These are phyloP conservation scores for Zonitis immaculata DNA, from an alignment of 2,888 invertebrate genomes.

Conservation along the genomic window DNA sequence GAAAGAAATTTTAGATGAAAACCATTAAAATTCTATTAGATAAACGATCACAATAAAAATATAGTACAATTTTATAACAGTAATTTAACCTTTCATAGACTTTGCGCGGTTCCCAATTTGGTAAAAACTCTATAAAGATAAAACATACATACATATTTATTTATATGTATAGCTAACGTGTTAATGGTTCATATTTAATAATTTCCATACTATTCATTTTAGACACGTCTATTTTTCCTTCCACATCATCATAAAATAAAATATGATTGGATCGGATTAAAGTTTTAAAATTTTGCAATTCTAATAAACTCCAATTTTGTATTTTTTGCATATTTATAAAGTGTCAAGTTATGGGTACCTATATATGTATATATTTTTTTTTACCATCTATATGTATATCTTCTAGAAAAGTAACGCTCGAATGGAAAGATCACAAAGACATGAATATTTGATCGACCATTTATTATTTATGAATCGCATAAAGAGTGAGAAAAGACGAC, in stretches of 20 bases:
- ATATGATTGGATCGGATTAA: neutral
- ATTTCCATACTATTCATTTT: neutral
- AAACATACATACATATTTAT: no score
- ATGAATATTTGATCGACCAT: conserved; percentile 36
- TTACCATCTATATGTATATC: conserved; percentile 10
- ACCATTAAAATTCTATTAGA: no score
- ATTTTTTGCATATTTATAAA: conserved; percentile 10
- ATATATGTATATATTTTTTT: no score
- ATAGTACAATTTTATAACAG: no score
- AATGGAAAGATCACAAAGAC: conserved; percentile 26
- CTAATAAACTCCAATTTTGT: conserved; percentile 11
- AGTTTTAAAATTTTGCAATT: conserved; percentile 6
- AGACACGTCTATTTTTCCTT: neutral
- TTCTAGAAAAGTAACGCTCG: conserved; percentile 2
- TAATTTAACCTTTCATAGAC: no score
- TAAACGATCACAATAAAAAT: no score
- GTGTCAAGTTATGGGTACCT: conserved; percentile 12
- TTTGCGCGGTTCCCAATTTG: no score
- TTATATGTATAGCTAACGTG: neutral
- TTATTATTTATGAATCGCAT: conserved; percentile 27
- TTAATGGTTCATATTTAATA: conserved; percentile 4
- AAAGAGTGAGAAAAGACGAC: conserved; percentile 23
- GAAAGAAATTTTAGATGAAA: no score
- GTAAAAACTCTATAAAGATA: neutral
- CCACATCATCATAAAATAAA: neutral